These are phyloP conservation scores for Trissolcus basalis DNA, from an alignment of 1,140 invertebrate species.

Conservation along the genomic window DNA sequence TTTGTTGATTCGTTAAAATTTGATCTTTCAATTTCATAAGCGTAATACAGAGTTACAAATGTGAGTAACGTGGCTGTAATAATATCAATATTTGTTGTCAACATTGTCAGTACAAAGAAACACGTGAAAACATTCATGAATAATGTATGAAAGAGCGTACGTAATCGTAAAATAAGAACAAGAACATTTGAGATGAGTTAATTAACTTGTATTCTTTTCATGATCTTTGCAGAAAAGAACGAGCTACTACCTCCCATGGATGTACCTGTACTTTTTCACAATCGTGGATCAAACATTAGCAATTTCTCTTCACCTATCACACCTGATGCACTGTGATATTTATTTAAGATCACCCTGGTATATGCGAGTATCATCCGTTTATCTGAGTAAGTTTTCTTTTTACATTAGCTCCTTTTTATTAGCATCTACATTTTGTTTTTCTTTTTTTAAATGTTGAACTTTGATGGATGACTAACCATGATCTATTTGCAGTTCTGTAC, in stretches of 20 bases:
- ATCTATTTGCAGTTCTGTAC: slow-evolving; percentile 64
- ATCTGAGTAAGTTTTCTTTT: slow-evolving; percentile 72
- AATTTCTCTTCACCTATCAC: slow-evolving; percentile 62
- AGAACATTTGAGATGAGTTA: no score
- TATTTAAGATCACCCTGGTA: slow-evolving; percentile 64
- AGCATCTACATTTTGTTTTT: not conserved
- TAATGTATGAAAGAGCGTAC: no score
- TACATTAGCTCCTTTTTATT: no score
- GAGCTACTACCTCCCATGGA: slow-evolving; percentile 68
- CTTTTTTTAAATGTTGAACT: slow-evolving; percentile 4
- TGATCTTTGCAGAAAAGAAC: slow-evolving; percentile 68
- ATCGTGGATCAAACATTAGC: slow-evolving; percentile 70
- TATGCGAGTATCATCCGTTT: slow-evolving; percentile 64
- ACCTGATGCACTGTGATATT: slow-evolving; percentile 41
- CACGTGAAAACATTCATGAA: no score
- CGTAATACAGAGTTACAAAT: no score
- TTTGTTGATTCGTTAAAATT: no score
- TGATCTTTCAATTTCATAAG: no score
- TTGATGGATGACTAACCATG: slow-evolving; percentile 16
- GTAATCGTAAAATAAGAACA: no score
- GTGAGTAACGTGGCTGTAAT: no score
- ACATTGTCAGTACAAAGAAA: no score
- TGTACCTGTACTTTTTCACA: slow-evolving; percentile 70
- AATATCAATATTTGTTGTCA: no score
- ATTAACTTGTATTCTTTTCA: slow-evolving; percentile 3